phyloP scores from a whole-genome alignment of 2,113 vertebrate species.

The Chinchilla lanigera region DNA sequence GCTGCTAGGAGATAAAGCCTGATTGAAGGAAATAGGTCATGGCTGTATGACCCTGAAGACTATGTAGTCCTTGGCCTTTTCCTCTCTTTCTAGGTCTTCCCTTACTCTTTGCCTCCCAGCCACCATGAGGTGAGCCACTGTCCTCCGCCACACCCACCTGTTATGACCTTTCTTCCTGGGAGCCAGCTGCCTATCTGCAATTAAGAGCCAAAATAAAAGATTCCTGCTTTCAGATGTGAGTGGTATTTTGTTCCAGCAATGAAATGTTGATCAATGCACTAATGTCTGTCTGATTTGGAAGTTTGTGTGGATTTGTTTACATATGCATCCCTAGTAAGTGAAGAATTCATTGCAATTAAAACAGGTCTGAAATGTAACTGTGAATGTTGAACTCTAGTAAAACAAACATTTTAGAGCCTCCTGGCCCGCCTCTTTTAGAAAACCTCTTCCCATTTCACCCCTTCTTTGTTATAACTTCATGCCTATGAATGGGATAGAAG shows the following conservation, averaged over 20 bases:
- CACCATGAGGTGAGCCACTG: background rate
- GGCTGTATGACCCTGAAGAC: background rate
- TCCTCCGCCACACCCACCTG: background rate
- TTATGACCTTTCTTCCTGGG: background rate
- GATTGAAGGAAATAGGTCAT: background rate
- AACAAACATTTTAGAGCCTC: background rate
- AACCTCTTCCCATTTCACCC: too few species aligned
- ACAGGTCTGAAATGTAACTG: too few species aligned
- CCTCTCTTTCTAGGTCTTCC: background rate
- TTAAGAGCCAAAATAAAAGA: background rate
- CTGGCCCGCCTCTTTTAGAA: background rate
- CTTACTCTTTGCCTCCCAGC: background rate
- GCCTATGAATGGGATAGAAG: background rate
- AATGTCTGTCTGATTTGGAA: too few species aligned
- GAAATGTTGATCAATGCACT: background rate
- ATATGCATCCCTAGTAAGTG: background rate
- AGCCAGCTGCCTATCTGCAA: background rate
- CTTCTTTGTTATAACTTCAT: background rate
- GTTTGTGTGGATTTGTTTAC: background rate
- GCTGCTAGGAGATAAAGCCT: background rate
- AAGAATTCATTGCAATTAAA: background rate
- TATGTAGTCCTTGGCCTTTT: background rate
- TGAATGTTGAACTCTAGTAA: accelerated
- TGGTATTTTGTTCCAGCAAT: background rate
- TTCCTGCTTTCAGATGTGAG: background rate